Conservation (phyloP, 2,797 vertebrate species). For the Enteromius mattozi region DNA sequence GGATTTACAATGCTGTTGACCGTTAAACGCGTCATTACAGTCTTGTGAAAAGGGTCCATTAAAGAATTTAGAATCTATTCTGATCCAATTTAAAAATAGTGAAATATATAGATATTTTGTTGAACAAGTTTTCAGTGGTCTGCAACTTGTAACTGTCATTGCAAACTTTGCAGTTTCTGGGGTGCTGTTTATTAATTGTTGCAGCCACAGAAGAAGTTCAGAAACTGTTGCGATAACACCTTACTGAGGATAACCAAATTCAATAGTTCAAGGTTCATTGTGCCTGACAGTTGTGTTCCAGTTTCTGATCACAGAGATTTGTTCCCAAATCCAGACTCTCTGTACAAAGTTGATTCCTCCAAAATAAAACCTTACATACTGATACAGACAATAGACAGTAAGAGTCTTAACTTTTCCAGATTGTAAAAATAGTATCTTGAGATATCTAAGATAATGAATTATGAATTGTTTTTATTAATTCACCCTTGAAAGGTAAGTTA, state of each 20-base stretch:
- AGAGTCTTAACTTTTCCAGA: neutral
- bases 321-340: neutral
- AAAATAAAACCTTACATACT: neutral
- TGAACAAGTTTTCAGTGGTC: no score
- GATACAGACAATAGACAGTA: neutral
- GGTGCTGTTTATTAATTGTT: no score
- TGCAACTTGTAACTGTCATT: no score
- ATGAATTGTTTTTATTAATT: neutral
- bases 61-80: neutral
- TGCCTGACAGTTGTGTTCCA: neutral
- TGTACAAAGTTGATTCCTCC: neutral
- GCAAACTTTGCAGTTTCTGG: no score
- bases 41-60: no score
- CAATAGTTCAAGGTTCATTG: neutral
- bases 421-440: neutral
- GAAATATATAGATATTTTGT: no score
- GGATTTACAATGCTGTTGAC: no score
- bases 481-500: neutral
- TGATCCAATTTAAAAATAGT: neutral
- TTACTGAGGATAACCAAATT: no score
- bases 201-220: no score
- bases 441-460: neutral
- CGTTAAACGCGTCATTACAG: no score
- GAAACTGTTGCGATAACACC: no score
- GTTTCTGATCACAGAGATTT: neutral